Evolutionary conservation across 2,113 vertebrate genomes (phyloP), one percentile per base, ranked within the genome.

Genomic region (Lepidiolamprologus cunningtoni): DNA sequence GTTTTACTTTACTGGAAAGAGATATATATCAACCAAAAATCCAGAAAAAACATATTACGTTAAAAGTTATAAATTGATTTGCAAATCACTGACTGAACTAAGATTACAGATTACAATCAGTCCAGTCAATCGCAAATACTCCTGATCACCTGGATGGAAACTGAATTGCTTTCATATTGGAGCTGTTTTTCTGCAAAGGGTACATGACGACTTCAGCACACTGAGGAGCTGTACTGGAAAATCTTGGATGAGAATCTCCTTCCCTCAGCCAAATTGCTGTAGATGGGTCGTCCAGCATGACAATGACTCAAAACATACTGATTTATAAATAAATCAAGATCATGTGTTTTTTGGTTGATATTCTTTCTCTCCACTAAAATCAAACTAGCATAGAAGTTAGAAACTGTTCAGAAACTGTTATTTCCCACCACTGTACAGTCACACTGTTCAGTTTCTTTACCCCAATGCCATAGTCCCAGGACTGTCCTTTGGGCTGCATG

Each of bases 401-500:
- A 61, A 61, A 61, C 16, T 19, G 57, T 63, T 63, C 58, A 63
- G 17, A 35, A 35, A 63, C 6, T 35, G 31, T 66, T 37, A 68
- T 68, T 68, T 68, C 0, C 19, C 61, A 66, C 33, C 61, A n/a
- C 61, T n/a, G 4, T 37, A 21, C 61, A n/a, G 9, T 26, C 12
- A 23, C 10, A 28, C 26, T 52, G 73, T 9, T 33, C 7, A 1
- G 14, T 35, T 26, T 40, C 6, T 73, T n/a, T 33, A 99, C 99
- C 97, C 99, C 99, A 3, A 99, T 99, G 3, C 99, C 99, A 1
- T 99, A 99, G 92, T 99, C 99, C 98, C 98, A 99, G 0, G 97
- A 96, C 81, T 96, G 96, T 37, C 99, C 99, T 81, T 97, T 98
- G 1, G 98, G 98, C 33, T 97, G 96, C 89, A 95, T 86, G 1